Percentiles rank a stretch among this genome's conserved stretches.
phyloP scores from a whole-genome alignment of 2,797 vertebrate genomes.

The Pelodytes ibericus region DNA sequence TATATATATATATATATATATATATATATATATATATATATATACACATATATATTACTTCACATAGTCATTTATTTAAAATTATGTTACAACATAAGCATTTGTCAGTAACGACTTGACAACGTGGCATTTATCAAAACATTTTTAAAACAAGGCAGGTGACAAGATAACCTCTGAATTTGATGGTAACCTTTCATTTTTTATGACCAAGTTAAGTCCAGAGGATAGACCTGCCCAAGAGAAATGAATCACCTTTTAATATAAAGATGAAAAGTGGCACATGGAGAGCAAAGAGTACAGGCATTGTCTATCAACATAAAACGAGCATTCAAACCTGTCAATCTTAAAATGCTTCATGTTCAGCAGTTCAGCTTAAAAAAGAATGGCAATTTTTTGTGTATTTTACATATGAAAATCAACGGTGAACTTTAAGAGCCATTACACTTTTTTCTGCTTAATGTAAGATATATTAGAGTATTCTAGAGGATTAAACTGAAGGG shows the following conservation, averaged over 20 bases:
- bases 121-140: slow-evolving; percentile 57
- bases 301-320: not conserved
- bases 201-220: slow-evolving; percentile 43
- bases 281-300: not conserved
- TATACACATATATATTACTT: too few species aligned
- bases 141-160: slow-evolving; percentile 51
- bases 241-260: slow-evolving; percentile 18
- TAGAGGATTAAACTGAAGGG: too few species aligned
- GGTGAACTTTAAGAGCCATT: too few species aligned
- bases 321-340: not conserved
- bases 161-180: slow-evolving; percentile 49
- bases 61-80: slow-evolving; percentile 11
- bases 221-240: slow-evolving; percentile 13
- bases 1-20: too few species aligned
- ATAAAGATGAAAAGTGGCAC: slow-evolving; percentile 23
- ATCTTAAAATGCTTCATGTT: too few species aligned
- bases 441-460: too few species aligned
- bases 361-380: too few species aligned
- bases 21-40: not conserved
- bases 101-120: slow-evolving; percentile 29
- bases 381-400: too few species aligned
- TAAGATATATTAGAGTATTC: too few species aligned
- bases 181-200: slow-evolving; percentile 56
- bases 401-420: too few species aligned
- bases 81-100: slow-evolving; percentile 19